phyloP scores from a whole-genome alignment of 1,140 invertebrate genomes.

The Aphelinus atriplicis region DNA sequence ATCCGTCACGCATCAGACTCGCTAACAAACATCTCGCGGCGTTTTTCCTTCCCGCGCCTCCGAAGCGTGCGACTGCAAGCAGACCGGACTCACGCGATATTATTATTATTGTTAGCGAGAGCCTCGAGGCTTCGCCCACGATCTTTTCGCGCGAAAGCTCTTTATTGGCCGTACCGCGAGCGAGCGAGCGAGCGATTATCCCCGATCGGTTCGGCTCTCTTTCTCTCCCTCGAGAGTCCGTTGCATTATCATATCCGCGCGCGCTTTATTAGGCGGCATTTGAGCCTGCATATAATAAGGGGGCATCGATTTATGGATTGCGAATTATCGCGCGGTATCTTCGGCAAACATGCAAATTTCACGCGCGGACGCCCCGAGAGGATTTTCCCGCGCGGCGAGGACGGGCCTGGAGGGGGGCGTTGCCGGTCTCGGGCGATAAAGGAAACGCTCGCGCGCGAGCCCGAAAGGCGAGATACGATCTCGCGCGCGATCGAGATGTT shows the following conservation, averaged over 20 bases:
- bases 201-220: not conserved
- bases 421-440: slow-evolving; percentile 1
- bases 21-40: no score
- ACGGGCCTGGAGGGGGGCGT: not conserved
- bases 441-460: slow-evolving; percentile 3
- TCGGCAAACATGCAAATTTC: slow-evolving; percentile 40
- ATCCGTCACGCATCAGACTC: no score
- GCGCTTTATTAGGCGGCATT: slow-evolving; percentile 29
- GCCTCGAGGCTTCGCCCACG: slow-evolving; percentile 32
- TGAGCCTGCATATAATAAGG: slow-evolving; percentile 27
- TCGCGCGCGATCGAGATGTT: not conserved
- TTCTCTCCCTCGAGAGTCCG: not conserved
- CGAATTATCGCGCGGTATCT: slow-evolving; percentile 35
- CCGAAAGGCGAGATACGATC: slow-evolving; percentile 13
- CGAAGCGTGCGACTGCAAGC: slow-evolving; percentile 16
- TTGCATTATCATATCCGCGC: slow-evolving; percentile 26
- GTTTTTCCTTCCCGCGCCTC: no score
- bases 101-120: not conserved
- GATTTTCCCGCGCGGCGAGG: slow-evolving; percentile 15
- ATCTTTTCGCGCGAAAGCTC: slow-evolving; percentile 1
- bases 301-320: slow-evolving; percentile 31
- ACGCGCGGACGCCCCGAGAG: slow-evolving; percentile 23
- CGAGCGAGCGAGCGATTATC: not conserved
- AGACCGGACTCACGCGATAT: slow-evolving; percentile 2
- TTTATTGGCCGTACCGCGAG: slow-evolving; percentile 27